phyloP scores from a whole-genome alignment of 2,797 vertebrate species.

The Argentina silus region DNA sequence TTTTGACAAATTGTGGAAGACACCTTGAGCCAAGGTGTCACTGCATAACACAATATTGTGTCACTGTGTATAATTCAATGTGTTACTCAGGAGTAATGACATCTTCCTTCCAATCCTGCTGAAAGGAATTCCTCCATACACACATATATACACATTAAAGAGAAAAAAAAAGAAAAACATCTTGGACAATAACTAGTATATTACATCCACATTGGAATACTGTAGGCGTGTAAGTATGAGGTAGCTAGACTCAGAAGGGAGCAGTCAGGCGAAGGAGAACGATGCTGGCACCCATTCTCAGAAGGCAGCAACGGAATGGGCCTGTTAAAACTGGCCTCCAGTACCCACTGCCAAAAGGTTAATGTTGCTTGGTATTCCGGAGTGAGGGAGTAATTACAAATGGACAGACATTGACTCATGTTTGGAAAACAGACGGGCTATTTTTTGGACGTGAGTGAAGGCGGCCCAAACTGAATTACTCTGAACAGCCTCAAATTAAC shows the following conservation, averaged over 20 bases:
- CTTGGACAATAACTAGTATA: background rate
- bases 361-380: slow-evolving; percentile 49
- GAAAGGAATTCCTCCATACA: background rate
- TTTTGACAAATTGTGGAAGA: background rate
- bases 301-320: slow-evolving; percentile 35
- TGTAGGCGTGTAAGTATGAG: background rate
- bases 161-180: background rate
- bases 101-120: background rate
- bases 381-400: slow-evolving; percentile 57
- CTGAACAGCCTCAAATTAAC: slow-evolving; percentile 12
- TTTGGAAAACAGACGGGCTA: slow-evolving; percentile 19
- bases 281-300: slow-evolving; percentile 39
- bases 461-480: slow-evolving; percentile 7
- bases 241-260: slow-evolving; percentile 28
- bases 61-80: background rate
- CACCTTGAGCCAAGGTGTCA: slow-evolving; percentile 10
- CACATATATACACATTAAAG: background rate
- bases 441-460: slow-evolving; percentile 4
- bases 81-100: background rate
- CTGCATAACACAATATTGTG: slow-evolving; percentile 6
- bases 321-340: slow-evolving; percentile 54
- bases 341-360: slow-evolving; percentile 64
- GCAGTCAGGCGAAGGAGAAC: slow-evolving; percentile 24
- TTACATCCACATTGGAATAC: slow-evolving; percentile 4
- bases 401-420: slow-evolving; percentile 39